Conservation (phyloP, 92 coral and sea anemone genomes). For the Montipora capitata region DNA sequence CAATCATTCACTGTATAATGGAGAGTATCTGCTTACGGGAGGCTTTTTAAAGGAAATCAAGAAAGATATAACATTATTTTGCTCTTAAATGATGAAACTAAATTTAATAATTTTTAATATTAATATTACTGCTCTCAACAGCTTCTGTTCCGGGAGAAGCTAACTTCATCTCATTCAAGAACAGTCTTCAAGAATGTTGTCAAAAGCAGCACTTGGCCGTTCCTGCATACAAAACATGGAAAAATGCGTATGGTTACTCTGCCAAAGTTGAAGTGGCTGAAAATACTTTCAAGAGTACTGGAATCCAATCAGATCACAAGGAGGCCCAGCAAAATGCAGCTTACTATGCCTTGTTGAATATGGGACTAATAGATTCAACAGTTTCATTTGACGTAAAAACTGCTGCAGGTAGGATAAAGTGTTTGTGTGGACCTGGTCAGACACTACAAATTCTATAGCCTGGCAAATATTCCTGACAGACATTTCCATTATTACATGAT, state of each 20-base stretch:
- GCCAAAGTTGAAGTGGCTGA: slow-evolving; percentile 84
- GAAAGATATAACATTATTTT: too few species aligned
- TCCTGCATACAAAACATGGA: slow-evolving; percentile 78
- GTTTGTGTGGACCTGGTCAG: too few species aligned
- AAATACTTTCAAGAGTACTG: slow-evolving; percentile 63
- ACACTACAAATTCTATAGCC: too few species aligned
- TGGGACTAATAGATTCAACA: slow-evolving; percentile 71
- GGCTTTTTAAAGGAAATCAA: too few species aligned
- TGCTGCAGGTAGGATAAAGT: slow-evolving; percentile 20
- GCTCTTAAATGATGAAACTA: too few species aligned
- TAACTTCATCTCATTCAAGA: slow-evolving; percentile 95
- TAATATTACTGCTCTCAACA: background rate
- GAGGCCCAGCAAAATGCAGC: slow-evolving; percentile 96
- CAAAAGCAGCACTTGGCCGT: slow-evolving; percentile 90
- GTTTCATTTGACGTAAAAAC: slow-evolving; percentile 53
- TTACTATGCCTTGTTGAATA: slow-evolving; percentile 78
- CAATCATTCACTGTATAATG: too few species aligned
- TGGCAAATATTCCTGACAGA: too few species aligned
- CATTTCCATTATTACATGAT: too few species aligned
- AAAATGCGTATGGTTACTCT: slow-evolving; percentile 77
- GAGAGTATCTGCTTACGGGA: too few species aligned
- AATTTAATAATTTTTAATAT: too few species aligned
- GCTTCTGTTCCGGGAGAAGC: slow-evolving; percentile 83
- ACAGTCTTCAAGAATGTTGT: slow-evolving; percentile 95
- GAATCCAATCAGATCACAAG: slow-evolving; percentile 85